A percentile compares a stretch with the other conserved stretches of the same genome.
Evolutionary conservation across 1,140 invertebrate species (phyloP).

Genomic region (Phenacoccus solenopsis): DNA sequence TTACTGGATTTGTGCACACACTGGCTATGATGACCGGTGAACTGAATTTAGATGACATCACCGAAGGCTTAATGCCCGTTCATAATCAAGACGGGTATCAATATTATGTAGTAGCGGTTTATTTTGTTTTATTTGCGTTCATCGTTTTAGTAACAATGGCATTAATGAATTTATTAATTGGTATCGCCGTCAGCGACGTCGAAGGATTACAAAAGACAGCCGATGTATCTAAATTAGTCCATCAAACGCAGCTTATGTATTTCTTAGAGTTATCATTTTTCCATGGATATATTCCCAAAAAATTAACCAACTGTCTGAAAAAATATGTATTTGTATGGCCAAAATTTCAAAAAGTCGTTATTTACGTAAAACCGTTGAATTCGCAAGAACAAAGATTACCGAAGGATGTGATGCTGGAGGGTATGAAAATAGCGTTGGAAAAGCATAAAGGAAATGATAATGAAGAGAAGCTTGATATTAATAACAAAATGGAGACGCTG

Average conservation of each 20-base stretch:
- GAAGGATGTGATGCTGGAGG: neutral
- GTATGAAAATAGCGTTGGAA: neutral
- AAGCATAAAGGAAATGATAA: neutral
- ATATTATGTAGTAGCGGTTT: constrained; percentile 51
- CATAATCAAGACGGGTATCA: too few relatives aligned
- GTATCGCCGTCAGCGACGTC: constrained; percentile 67
- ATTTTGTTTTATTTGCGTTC: constrained; percentile 58
- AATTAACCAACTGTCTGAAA: constrained; percentile 32
- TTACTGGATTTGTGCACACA: constrained; percentile 67
- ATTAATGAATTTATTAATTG: constrained; percentile 65
- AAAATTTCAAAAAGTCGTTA: neutral
- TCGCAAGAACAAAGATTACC: neutral
- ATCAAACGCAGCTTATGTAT: constrained; percentile 60
- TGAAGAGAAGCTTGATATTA: neutral
- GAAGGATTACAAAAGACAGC: constrained; percentile 63
- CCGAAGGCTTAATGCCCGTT: constrained; percentile 45
- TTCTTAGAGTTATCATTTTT: constrained; percentile 60
- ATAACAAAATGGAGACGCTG: neutral
- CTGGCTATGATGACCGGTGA: constrained; percentile 85
- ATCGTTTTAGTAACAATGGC: constrained; percentile 67
- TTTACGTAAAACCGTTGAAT: neutral
- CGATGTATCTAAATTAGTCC: constrained; percentile 55
- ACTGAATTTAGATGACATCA: constrained; percentile 51
- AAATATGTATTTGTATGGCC: neutral
- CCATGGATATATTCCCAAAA: constrained; percentile 51